A percentile compares a stretch with the other conserved stretches of the same genome.
Conservation (phyloP, 1,140 invertebrate genomes). For the Aphis gossypii region DNA sequence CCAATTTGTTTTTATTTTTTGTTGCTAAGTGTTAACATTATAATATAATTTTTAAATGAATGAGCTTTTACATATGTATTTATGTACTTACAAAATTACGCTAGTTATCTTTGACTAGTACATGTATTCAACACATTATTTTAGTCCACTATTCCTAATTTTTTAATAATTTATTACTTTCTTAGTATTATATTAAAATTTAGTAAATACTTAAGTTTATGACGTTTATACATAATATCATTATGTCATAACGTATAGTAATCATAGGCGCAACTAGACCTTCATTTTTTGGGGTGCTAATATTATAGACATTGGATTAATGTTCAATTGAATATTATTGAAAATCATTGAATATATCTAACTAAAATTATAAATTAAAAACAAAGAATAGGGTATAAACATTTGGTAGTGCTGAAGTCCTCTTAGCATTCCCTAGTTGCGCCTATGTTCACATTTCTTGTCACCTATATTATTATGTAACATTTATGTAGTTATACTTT, state of each 20-base stretch:
- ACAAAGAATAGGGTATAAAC: not conserved
- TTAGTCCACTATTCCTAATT: slow-evolving; percentile 1
- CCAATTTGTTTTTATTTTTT: slow-evolving; percentile 38
- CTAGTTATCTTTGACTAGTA: slow-evolving; percentile 20
- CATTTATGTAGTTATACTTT: not conserved
- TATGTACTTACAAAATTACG: not conserved
- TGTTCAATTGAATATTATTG: not conserved
- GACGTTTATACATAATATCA: not conserved
- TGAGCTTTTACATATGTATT: slow-evolving; percentile 45
- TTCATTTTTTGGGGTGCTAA: slow-evolving; percentile 10
- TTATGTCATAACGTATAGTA: not conserved
- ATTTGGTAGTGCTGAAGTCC: not conserved
- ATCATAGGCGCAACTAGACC: not conserved
- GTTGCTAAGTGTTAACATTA: slow-evolving; percentile 28
- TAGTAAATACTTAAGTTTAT: not conserved
- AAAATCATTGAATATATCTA: not conserved
- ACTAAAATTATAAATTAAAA: slow-evolving; percentile 7
- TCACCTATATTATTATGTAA: not conserved
- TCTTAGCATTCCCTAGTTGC: not conserved
- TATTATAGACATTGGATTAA: not conserved
- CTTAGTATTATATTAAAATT: not conserved
- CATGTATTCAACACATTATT: not conserved
- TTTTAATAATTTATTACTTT: slow-evolving; percentile 33
- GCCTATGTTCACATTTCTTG: not conserved
- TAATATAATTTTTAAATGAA: slow-evolving; percentile 34